phyloP scores from a whole-genome alignment of 2,888 invertebrate species.

The Caradrina kadenii region DNA sequence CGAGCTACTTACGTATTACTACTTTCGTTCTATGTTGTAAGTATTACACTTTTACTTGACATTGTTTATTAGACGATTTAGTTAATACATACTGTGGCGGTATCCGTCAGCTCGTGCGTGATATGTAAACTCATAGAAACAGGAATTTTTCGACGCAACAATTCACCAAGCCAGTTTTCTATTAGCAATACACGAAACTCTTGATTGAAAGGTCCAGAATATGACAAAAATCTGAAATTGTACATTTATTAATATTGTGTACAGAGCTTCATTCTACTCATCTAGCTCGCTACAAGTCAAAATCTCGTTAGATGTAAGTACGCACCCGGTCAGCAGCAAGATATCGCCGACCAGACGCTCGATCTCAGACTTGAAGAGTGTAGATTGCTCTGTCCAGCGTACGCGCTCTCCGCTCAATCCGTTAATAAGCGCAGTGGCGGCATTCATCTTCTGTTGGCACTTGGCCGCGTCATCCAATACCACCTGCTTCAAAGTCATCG shows the following conservation, averaged over 20 bases:
- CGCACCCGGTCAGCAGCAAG: slow-evolving; percentile 93
- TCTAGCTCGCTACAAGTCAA: background rate
- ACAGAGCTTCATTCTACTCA: background rate
- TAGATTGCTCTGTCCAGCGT: slow-evolving; percentile 97
- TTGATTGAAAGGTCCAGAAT: slow-evolving; percentile 97
- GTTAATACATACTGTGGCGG: slow-evolving; percentile 91
- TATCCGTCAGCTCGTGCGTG: slow-evolving; percentile 94
- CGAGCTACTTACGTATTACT: background rate
- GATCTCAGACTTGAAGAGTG: slow-evolving; percentile 95
- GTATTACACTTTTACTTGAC: background rate
- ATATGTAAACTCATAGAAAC: slow-evolving; percentile 94
- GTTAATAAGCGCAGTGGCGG: slow-evolving; percentile 96
- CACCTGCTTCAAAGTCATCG: slow-evolving; percentile 93
- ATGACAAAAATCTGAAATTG: slow-evolving; percentile 93
- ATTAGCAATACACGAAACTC: slow-evolving; percentile 93
- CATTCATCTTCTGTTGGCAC: slow-evolving; percentile 96
- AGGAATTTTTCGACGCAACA: slow-evolving; percentile 93
- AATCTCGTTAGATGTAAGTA: background rate
- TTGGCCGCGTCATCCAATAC: slow-evolving; percentile 95
- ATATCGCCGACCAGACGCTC: slow-evolving; percentile 96
- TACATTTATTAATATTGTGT: background rate
- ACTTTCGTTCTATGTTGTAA: background rate
- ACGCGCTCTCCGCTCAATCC: slow-evolving; percentile 96
- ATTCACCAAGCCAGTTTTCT: slow-evolving; percentile 92
- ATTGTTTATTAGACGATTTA: background rate